These are phyloP conservation scores for Parazoanthus atlanticus DNA, from an alignment of 92 coral and sea anemone genomes.

Conservation along the genomic window DNA sequence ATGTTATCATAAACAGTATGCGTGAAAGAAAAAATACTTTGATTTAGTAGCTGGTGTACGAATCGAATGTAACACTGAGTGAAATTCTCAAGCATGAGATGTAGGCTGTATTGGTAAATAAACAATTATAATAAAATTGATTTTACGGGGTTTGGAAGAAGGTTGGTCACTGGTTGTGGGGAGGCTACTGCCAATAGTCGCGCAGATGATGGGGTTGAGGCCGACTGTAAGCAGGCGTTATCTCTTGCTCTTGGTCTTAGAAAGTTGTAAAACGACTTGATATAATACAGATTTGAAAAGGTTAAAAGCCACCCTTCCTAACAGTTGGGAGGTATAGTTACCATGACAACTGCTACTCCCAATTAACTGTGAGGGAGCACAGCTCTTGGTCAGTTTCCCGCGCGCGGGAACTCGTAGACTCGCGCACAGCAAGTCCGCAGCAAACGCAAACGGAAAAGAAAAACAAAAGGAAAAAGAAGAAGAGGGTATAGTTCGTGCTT, in stretches of 20 bases:
- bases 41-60: background rate
- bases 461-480: too few relatives aligned
- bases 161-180: background rate
- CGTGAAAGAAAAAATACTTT: background rate
- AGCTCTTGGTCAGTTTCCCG: too few relatives aligned
- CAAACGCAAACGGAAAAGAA: too few relatives aligned
- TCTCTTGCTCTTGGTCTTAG: background rate
- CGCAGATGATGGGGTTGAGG: background rate
- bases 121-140: too few relatives aligned
- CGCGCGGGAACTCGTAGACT: too few relatives aligned
- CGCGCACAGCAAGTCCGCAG: too few relatives aligned
- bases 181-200: background rate
- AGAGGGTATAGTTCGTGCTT: too few relatives aligned
- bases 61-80: background rate
- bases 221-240: background rate
- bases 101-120: background rate
- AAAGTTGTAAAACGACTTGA: background rate
- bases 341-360: too few relatives aligned
- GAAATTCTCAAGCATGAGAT: background rate
- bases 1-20: too few relatives aligned
- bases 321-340: background rate
- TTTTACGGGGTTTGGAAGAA: too few relatives aligned
- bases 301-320: background rate
- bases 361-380: too few relatives aligned
- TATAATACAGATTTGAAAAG: background rate